Conservation (phyloP, 2,113 vertebrate genomes). For the Paraplagusia blochii region DNA sequence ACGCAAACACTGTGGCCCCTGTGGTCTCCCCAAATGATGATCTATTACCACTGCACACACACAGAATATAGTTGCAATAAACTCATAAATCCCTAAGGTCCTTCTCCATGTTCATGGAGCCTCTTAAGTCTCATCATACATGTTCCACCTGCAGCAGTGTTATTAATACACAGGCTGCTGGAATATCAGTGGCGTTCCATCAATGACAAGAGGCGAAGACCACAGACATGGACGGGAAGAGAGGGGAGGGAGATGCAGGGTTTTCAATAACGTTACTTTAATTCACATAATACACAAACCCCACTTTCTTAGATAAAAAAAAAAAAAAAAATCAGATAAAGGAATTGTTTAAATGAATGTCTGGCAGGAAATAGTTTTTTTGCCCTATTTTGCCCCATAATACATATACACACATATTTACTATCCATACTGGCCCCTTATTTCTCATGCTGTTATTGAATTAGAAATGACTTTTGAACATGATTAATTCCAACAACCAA, state of each 20-base stretch:
- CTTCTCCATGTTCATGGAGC: constrained; percentile 37
- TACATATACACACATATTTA: no score
- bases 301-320: no score
- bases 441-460: no score
- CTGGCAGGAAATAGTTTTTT: no score
- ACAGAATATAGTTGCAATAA: constrained; percentile 53
- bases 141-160: constrained; percentile 16
- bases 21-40: constrained; percentile 44
- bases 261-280: constrained; percentile 26
- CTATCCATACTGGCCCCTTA: no score
- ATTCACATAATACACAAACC: not conserved
- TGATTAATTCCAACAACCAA: no score
- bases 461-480: no score
- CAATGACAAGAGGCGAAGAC: constrained; percentile 33
- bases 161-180: constrained; percentile 54
- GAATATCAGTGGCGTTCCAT: constrained; percentile 40
- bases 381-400: no score
- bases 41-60: constrained; percentile 36
- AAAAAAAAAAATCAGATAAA: no score
- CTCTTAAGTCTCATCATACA: constrained; percentile 35
- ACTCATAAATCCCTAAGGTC: constrained; percentile 39
- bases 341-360: no score
- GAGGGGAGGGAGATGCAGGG: no score
- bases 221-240: not conserved
- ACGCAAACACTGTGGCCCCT: constrained; percentile 6